A percentile compares a stretch with the other conserved stretches of the same genome.
Evolutionary conservation across 1,140 invertebrate genomes (phyloP).

Genomic region (Drosophila bocki): DNA sequence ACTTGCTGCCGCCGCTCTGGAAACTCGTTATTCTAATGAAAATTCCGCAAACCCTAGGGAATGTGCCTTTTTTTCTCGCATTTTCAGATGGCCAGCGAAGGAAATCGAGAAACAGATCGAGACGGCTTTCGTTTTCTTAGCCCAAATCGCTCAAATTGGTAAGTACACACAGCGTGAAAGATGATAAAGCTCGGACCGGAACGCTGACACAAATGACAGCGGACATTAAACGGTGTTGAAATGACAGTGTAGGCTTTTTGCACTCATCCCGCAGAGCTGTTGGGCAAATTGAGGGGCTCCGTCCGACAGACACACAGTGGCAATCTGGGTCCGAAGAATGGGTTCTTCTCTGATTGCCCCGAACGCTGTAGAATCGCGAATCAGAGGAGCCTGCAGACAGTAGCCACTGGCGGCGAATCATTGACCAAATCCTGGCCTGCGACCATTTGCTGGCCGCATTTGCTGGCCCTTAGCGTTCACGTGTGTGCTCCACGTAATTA

Average conservation of each 20-base stretch:
- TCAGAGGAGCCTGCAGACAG: slow-evolving; percentile 25
- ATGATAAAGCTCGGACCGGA: slow-evolving; percentile 44
- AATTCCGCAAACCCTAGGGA: slow-evolving; percentile 39
- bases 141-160: slow-evolving; percentile 45
- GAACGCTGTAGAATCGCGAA: slow-evolving; percentile 18
- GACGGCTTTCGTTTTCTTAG: slow-evolving; percentile 52
- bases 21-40: slow-evolving; percentile 49
- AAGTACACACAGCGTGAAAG: slow-evolving; percentile 47
- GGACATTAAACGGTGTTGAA: slow-evolving; percentile 61
- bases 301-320: slow-evolving; percentile 25
- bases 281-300: slow-evolving; percentile 34
- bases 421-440: slow-evolving; percentile 44
- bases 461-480: slow-evolving; percentile 49
- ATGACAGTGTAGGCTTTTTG: slow-evolving; percentile 47
- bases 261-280: slow-evolving; percentile 23
- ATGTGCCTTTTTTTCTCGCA: slow-evolving; percentile 21
- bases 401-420: slow-evolving; percentile 44
- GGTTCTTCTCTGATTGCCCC: slow-evolving; percentile 22
- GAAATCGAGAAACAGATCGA: slow-evolving; percentile 43
- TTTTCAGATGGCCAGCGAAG: neutral
- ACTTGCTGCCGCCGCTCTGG: slow-evolving; percentile 32
- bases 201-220: slow-evolving; percentile 56
- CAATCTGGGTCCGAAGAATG: slow-evolving; percentile 32
- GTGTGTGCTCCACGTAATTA: slow-evolving; percentile 49
- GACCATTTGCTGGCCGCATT: slow-evolving; percentile 29